A percentile compares a stretch with the other conserved stretches of the same genome.
phyloP scores from a whole-genome alignment of 1,140 invertebrate genomes.

The Thaumatotibia leucotreta region DNA sequence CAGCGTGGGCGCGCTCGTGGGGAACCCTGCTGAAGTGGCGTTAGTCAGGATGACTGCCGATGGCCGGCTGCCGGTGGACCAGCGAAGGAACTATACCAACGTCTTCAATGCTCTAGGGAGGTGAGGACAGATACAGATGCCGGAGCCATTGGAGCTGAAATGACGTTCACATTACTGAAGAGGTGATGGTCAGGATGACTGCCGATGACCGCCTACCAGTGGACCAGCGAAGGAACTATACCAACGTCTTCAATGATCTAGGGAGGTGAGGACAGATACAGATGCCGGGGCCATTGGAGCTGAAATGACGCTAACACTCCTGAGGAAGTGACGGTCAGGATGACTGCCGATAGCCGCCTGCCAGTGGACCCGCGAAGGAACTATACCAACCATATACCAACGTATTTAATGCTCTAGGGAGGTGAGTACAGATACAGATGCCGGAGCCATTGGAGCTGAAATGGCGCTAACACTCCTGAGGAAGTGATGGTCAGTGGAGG shows the following conservation, averaged over 20 bases:
- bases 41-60: conserved; percentile 98
- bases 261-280: conserved; percentile 47
- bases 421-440: too few species aligned
- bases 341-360: conserved; percentile 97
- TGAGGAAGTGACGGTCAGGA: conserved; percentile 94
- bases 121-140: conserved; percentile 17
- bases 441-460: too few species aligned
- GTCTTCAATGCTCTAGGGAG: conserved; percentile 92
- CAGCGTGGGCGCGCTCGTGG: conserved; percentile 91
- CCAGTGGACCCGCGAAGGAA: conserved; percentile 91
- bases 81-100: conserved; percentile 95
- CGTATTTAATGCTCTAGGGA: too few species aligned
- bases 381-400: conserved; percentile 95
- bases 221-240: conserved; percentile 94
- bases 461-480: too few species aligned
- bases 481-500: too few species aligned
- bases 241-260: conserved; percentile 94
- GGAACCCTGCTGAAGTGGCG: conserved; percentile 96
- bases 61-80: conserved; percentile 89
- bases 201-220: conserved; percentile 93
- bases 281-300: too few species aligned
- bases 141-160: too few species aligned
- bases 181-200: conserved; percentile 96
- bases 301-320: conserved; percentile 98
- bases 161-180: conserved; percentile 97